phyloP scores from a whole-genome alignment of 2,888 invertebrate species.

The Dicyrtoma fusca region DNA sequence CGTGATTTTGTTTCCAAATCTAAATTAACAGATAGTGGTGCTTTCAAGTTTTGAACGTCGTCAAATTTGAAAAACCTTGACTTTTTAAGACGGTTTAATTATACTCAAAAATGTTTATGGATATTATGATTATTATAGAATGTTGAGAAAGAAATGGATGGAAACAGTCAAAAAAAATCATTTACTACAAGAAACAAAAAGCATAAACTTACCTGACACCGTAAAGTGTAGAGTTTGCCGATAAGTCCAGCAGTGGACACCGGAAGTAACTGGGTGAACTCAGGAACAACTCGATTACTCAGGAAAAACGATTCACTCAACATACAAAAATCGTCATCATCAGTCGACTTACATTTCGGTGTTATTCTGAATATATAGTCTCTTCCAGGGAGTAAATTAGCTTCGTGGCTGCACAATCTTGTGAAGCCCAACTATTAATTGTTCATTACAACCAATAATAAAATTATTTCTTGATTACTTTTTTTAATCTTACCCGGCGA shows the following conservation, averaged over 20 bases:
- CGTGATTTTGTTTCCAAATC: background rate
- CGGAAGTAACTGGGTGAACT: conserved; percentile 39
- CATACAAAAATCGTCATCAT: conserved; percentile 33
- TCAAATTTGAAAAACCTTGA: no score
- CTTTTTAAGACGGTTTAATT: background rate
- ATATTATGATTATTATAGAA: no score
- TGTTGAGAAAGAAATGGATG: no score
- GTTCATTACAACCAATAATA: background rate
- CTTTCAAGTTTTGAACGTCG: background rate
- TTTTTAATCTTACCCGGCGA: background rate
- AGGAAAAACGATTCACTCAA: conserved; percentile 38
- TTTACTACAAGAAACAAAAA: conserved; percentile 1
- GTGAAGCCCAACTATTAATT: conserved; percentile 28
- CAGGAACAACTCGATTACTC: conserved; percentile 37
- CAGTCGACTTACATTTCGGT: conserved; percentile 36
- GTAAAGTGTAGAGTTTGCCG: conserved; percentile 29
- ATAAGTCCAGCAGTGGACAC: conserved; percentile 34
- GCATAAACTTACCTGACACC: conserved; percentile 34
- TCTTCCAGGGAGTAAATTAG: conserved; percentile 31
- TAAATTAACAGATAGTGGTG: background rate
- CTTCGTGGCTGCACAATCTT: conserved; percentile 33
- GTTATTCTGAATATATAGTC: conserved; percentile 36
- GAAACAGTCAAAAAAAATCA: background rate
- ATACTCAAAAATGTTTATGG: no score
- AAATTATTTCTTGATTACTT: background rate